Base-by-base conservation (phyloP, 2,113 vertebrate species). In the Camelus bactrianus region DNA sequence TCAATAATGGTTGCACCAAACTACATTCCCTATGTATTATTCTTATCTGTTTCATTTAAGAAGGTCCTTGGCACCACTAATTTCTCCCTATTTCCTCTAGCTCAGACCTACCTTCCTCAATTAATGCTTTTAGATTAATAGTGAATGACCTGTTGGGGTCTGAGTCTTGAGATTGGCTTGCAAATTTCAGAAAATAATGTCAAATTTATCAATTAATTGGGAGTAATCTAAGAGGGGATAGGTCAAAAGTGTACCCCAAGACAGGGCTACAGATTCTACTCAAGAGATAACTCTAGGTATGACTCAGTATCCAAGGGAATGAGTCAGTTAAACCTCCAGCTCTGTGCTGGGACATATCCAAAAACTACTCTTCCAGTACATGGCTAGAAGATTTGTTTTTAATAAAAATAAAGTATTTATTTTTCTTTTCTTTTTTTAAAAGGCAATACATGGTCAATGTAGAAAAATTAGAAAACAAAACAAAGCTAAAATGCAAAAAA, bases 401-500 rank as follows among this genome's bases (percentile, higher is more conserved):
- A 70, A 52, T 54, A 84, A 85, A 86, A 62, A 46, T 62, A 69
- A 90, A 67, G 38, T 56, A 70, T 19, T 60, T 13, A 10, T 20
- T 69, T 77, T 79, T 24, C 17, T 77, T 84, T 56, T 32, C 46
- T 52, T 46, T 28, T 73, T 67, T 11, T 60, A 79, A 85, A 72
- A 86, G 65, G 17, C 13, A 73, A 64, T 64, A 56, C 17, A 65
- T 16, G 4, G n/a, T 64, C 73, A 86, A 80, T 72, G 16, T 80
- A n/a, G 17, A 70, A 64, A 70, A 91, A 80, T 35, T 80, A 64
- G 35, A 85, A 76, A 82, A 87, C 2, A 60, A 95, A 79, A 79
- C 20, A 56, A 81, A 73, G 24, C 69, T 94, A n/a, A 73, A 89
- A 82, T 73, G 54, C 76, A 94, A 89, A 70, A 80, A 80, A n/a